These are phyloP conservation scores for Gallirallus australis DNA, from an alignment of 2,797 vertebrate genomes.

Conservation along the genomic window DNA sequence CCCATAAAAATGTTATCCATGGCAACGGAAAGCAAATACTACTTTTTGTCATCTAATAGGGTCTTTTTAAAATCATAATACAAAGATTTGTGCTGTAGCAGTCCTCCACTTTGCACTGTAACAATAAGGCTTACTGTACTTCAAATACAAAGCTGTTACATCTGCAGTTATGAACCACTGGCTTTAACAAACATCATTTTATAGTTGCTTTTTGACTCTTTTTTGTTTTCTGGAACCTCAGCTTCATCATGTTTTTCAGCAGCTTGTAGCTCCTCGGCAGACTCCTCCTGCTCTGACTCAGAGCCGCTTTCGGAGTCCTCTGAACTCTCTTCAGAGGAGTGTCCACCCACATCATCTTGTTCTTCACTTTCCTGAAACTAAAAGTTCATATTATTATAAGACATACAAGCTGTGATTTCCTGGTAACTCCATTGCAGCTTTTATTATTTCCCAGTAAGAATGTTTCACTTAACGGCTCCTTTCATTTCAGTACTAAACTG, in stretches of 20 bases:
- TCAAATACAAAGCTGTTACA: constrained; percentile 78
- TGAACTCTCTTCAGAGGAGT: constrained; percentile 77
- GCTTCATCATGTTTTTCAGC: constrained; percentile 67
- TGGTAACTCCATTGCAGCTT: background rate
- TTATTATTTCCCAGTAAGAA: background rate
- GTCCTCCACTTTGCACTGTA: constrained; percentile 83
- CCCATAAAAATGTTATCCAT: constrained; percentile 81
- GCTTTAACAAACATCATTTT: constrained; percentile 94
- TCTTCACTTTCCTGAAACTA: constrained; percentile 79
- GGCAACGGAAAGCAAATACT: constrained; percentile 81
- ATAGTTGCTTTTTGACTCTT: constrained; percentile 85
- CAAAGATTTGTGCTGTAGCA: constrained; percentile 84
- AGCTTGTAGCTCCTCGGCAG: constrained; percentile 70
- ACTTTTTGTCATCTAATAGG: constrained; percentile 80
- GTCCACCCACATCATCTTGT: constrained; percentile 62
- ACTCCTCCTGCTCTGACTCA: constrained; percentile 78
- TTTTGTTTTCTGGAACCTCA: constrained; percentile 78
- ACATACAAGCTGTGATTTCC: background rate
- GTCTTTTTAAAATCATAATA: constrained; percentile 84
- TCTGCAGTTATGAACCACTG: constrained; percentile 80
- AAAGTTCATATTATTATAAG: constrained; percentile 32
- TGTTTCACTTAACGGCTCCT: background rate
- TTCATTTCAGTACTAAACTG: background rate
- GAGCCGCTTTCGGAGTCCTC: constrained; percentile 80
- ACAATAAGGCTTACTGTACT: constrained; percentile 84